A percentile compares a stretch with the other conserved stretches of the same genome.
Evolutionary conservation across 2,888 invertebrate genomes (phyloP).

Genomic region (Tinea semifulvella): DNA sequence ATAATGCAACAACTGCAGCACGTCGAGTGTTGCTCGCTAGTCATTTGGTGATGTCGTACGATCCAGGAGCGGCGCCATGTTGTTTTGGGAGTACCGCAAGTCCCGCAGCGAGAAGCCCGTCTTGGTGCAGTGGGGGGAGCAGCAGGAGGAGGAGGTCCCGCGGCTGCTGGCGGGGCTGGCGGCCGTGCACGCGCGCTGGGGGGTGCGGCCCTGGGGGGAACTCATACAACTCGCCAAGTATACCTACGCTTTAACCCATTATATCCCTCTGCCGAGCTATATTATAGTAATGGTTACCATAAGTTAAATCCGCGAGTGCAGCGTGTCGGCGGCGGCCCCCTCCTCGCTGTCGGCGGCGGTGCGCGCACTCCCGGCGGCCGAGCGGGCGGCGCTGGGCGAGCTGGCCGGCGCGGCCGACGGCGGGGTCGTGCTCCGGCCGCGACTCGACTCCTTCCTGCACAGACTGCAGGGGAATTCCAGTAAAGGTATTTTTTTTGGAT

Average conservation of each 20-base stretch:
- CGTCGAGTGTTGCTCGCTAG: too few relatives aligned
- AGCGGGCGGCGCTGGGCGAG: constrained; percentile 27
- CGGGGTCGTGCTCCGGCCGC: constrained; percentile 30
- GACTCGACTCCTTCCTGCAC: constrained; percentile 63
- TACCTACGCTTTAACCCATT: constrained; percentile 44
- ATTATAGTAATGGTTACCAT: background rate
- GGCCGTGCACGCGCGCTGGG: constrained; percentile 33
- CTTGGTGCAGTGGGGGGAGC: constrained; percentile 53
- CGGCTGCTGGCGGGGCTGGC: constrained; percentile 30
- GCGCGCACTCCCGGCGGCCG: constrained; percentile 20
- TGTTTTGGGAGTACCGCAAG: constrained; percentile 74
- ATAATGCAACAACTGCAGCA: too few relatives aligned
- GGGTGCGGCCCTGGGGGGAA: constrained; percentile 37
- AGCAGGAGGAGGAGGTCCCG: constrained; percentile 25
- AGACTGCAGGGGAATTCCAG: constrained; percentile 37
- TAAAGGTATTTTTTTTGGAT: too few relatives aligned
- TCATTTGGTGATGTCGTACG: constrained; percentile 24
- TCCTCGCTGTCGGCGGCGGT: constrained; percentile 27
- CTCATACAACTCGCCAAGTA: constrained; percentile 37
- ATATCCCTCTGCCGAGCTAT: background rate
- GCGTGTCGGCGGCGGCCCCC: constrained; percentile 32
- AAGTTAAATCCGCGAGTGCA: constrained; percentile 25
- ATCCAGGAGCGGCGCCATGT: constrained; percentile 74
- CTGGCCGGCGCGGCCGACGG: constrained; percentile 31
- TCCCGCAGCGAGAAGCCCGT: constrained; percentile 45